Percentiles rank a stretch among this genome's conserved stretches.
Evolutionary conservation across 2,113 vertebrate genomes (phyloP).

Genomic region (Misgurnus mizolepis): DNA sequence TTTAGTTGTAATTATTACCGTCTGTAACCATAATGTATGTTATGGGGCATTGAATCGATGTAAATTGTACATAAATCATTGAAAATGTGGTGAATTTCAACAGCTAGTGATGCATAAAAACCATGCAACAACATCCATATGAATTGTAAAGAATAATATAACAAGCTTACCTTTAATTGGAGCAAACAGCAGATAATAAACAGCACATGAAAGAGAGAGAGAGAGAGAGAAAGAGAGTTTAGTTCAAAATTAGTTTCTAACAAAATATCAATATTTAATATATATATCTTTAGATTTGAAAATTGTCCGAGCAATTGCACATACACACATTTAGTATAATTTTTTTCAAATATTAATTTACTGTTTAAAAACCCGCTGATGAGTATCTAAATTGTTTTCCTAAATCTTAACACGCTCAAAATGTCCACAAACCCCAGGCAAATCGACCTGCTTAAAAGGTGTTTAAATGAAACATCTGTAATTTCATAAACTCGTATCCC

Average conservation of each 20-base stretch:
- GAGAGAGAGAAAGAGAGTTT: background rate
- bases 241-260: background rate
- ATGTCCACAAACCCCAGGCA: background rate
- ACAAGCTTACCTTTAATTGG: slow-evolving; percentile 18
- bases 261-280: background rate
- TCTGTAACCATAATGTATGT: background rate
- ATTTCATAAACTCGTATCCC: background rate
- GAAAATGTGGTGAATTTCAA: background rate
- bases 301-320: too few species aligned
- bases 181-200: slow-evolving; percentile 5
- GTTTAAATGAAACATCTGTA: background rate
- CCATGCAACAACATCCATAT: background rate
- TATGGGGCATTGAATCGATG: background rate
- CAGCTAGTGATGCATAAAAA: background rate
- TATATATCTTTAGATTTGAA: too few species aligned
- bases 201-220: slow-evolving; percentile 33
- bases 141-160: background rate
- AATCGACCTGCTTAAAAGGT: background rate
- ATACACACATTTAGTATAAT: too few species aligned
- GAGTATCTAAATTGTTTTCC: too few species aligned
- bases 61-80: background rate
- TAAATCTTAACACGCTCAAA: too few species aligned
- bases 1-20: background rate
- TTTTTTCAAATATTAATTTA: too few species aligned
- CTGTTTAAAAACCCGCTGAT: too few species aligned